Percentiles rank a stretch among this genome's conserved stretches.
These are phyloP conservation scores for Halesus radiatus DNA, from an alignment of 1,140 invertebrate species.

Conservation along the genomic window DNA sequence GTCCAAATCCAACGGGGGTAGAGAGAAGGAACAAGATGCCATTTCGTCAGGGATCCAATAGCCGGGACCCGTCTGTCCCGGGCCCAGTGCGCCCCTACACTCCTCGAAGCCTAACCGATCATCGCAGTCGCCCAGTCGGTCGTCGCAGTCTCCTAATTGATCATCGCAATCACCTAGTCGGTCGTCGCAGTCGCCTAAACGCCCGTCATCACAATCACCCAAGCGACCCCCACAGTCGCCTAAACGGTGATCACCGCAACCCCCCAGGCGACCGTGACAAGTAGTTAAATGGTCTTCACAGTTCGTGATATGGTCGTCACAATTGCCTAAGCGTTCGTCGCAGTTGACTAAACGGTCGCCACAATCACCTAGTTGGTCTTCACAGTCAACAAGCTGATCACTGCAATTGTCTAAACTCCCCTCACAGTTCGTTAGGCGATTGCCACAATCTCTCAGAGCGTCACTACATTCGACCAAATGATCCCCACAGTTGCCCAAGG, in stretches of 20 bases:
- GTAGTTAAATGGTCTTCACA: conserved; percentile 27
- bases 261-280: conserved; percentile 19
- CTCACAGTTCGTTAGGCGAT: conserved; percentile 18
- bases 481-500: conserved; percentile 10
- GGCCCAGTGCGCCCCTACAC: conserved; percentile 60
- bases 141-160: conserved; percentile 40
- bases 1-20: conserved; percentile 82
- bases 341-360: conserved; percentile 28
- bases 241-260: conserved; percentile 15
- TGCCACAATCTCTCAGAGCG: conserved; percentile 16
- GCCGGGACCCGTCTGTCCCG: conserved; percentile 57
- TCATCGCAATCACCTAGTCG: conserved; percentile 28
- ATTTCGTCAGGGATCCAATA: conserved; percentile 83
- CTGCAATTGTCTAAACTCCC: conserved; percentile 10
- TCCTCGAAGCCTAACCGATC: conserved; percentile 34
- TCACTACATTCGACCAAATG: neutral
- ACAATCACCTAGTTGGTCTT: conserved; percentile 11
- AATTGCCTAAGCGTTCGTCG: conserved; percentile 28
- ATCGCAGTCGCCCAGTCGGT: conserved; percentile 31
- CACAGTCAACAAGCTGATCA: conserved; percentile 20
- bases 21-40: conserved; percentile 78
- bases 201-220: conserved; percentile 24
- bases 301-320: conserved; percentile 15
- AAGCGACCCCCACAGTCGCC: conserved; percentile 31
- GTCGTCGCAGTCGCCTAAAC: conserved; percentile 28